Percentiles rank a stretch among this genome's conserved stretches.
Conservation (phyloP, 2,113 vertebrate genomes). For the Lasiurus borealis region DNA sequence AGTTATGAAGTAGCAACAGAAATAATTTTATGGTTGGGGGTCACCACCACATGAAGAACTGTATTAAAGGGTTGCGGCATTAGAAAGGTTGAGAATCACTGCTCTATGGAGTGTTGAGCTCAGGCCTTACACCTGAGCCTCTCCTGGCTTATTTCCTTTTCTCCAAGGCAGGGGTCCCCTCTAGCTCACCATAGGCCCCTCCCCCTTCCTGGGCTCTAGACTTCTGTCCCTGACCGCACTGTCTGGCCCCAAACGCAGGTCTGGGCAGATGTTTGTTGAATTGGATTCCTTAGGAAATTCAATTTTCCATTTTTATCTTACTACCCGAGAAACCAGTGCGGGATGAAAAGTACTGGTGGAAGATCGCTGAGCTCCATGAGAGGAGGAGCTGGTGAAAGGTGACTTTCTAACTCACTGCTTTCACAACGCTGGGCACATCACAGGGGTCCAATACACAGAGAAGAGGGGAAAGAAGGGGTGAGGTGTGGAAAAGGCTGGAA, state of each 20-base stretch:
- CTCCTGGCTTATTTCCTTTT: fast-evolving
- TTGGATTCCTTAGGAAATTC: constrained; percentile 8
- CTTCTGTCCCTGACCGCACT: not conserved
- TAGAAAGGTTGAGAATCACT: no score
- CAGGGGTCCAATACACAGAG: not conserved
- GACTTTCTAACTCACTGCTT: not conserved
- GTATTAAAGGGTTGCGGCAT: no score
- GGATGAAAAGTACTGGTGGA: not conserved
- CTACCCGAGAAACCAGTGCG: not conserved
- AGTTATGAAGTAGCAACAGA: no score
- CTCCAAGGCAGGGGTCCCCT: not conserved
- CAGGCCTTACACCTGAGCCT: not conserved
- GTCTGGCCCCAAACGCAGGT: not conserved
- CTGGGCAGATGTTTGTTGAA: not conserved
- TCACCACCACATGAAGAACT: no score
- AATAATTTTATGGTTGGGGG: no score
- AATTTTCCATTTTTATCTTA: constrained; percentile 34
- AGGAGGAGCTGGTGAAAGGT: not conserved
- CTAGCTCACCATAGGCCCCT: not conserved
- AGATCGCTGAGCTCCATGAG: not conserved
- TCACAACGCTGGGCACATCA: not conserved
- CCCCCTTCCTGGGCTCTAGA: not conserved
- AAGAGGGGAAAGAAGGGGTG: not conserved
- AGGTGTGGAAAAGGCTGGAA: not conserved
- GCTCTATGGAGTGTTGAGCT: not conserved